Percentiles rank a stretch among this genome's conserved stretches.
phyloP scores from a whole-genome alignment of 2,113 vertebrate genomes.

The Macaca nemestrina region DNA sequence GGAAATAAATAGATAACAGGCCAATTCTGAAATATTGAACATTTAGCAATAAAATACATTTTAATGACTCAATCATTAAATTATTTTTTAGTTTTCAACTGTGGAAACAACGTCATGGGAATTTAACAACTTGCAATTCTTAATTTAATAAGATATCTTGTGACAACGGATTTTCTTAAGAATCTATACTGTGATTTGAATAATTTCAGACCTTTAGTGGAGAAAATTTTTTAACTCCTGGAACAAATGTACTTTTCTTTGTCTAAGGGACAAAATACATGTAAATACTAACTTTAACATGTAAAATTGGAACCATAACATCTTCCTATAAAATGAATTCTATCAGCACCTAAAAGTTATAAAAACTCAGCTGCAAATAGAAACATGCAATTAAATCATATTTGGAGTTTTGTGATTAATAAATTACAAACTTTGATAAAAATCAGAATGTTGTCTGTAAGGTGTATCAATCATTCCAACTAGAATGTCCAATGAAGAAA shows the following conservation, averaged over 20 bases:
- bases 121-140: background rate
- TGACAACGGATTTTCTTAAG: conserved; percentile 9
- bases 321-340: conserved; percentile 31
- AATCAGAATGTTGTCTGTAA: background rate
- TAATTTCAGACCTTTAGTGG: background rate
- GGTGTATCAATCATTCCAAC: background rate
- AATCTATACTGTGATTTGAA: conserved; percentile 17
- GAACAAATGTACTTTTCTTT: background rate
- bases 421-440: background rate
- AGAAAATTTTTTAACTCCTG: background rate
- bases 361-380: background rate
- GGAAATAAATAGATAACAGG: background rate
- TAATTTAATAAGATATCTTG: background rate
- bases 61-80: background rate
- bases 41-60: conserved; percentile 13
- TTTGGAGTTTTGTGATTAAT: background rate
- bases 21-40: background rate
- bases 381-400: background rate
- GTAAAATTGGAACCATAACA: conserved; percentile 7
- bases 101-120: background rate
- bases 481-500: conserved; percentile 27
- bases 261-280: background rate
- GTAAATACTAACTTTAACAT: background rate
- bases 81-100: conserved; percentile 18
- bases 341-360: background rate